phyloP scores from a whole-genome alignment of 2,797 vertebrate genomes.

The Chrosomus eos region DNA sequence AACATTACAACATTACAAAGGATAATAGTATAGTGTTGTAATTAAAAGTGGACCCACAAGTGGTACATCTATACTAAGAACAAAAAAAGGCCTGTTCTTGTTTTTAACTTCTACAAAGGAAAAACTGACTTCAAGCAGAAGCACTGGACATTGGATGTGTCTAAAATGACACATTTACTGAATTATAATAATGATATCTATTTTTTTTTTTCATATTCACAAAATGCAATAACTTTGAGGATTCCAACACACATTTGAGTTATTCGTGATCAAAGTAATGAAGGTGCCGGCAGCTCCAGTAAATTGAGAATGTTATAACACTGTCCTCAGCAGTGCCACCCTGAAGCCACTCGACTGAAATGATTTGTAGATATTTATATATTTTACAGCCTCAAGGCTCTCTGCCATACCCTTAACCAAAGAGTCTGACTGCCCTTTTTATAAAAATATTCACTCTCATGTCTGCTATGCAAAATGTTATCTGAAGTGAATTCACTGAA shows the following conservation, averaged over 20 bases:
- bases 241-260: constrained; percentile 66
- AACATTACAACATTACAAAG: no score
- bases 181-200: constrained; percentile 56
- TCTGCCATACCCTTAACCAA: constrained; percentile 49
- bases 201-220: constrained; percentile 40
- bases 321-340: constrained; percentile 69
- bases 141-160: neutral
- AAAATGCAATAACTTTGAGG: constrained; percentile 68
- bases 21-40: no score
- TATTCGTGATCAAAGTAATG: constrained; percentile 70
- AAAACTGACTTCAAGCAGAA: neutral
- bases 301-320: constrained; percentile 71
- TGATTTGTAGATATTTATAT: constrained; percentile 70
- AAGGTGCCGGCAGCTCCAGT: constrained; percentile 65
- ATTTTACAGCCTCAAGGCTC: constrained; percentile 63
- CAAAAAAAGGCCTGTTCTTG: neutral
- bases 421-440: constrained; percentile 51
- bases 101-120: neutral
- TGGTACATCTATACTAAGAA: neutral
- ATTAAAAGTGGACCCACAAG: neutral
- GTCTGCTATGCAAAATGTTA: constrained; percentile 58
- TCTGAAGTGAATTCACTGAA: constrained; percentile 59
- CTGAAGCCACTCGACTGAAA: constrained; percentile 67
- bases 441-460: constrained; percentile 53
- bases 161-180: constrained; percentile 48